phyloP scores from a whole-genome alignment of 1,140 invertebrate species.

The Doryteuthis pealeii region DNA sequence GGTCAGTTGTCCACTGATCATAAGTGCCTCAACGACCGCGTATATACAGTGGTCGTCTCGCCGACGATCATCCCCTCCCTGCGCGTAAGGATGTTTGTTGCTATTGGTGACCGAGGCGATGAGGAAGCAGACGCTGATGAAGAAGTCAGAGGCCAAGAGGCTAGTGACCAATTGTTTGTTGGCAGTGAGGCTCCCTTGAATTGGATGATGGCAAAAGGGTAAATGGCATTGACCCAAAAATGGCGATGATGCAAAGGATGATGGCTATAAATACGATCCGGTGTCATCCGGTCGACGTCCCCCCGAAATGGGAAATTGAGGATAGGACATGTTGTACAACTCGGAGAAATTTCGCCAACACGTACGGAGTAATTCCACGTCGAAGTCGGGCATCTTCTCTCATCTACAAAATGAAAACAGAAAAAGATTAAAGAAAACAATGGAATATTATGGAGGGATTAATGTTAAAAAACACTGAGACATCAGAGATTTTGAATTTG shows the following conservation, averaged over 20 bases:
- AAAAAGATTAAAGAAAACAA: too few species aligned
- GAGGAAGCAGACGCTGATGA: constrained; percentile 40
- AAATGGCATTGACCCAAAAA: constrained; percentile 37
- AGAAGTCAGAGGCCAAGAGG: constrained; percentile 41
- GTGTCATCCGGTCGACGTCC: background rate
- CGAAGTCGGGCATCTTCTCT: background rate
- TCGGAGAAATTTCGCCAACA: background rate
- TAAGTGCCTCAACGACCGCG: constrained; percentile 34
- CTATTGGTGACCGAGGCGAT: constrained; percentile 23
- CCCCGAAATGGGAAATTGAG: background rate
- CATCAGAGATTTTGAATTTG: too few species aligned
- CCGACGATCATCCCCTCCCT: constrained; percentile 22
- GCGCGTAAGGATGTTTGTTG: background rate
- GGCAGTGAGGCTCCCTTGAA: constrained; percentile 33
- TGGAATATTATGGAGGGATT: too few species aligned
- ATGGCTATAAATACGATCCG: constrained; percentile 29
- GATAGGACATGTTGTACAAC: background rate
- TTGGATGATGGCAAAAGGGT: constrained; percentile 35
- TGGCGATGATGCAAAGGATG: constrained; percentile 31
- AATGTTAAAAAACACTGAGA: too few species aligned
- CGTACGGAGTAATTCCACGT: background rate
- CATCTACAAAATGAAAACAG: background rate
- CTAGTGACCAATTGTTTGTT: constrained; percentile 51
- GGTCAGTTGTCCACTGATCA: constrained; percentile 53
- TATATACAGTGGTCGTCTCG: constrained; percentile 34